phyloP scores from a whole-genome alignment of 2,888 invertebrate genomes.

The Amiota mariae region DNA sequence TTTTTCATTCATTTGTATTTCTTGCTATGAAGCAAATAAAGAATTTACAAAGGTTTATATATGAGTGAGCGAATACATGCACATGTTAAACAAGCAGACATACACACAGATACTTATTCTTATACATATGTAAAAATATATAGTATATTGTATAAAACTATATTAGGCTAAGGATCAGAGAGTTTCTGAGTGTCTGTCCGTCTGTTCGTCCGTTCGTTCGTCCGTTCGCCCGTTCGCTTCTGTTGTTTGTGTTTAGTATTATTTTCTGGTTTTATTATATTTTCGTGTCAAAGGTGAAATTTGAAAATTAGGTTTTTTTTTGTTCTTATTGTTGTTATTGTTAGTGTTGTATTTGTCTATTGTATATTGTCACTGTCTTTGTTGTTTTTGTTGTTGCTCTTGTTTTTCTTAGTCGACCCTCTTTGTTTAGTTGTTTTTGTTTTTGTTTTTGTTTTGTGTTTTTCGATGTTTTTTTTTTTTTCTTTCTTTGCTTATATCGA shows the following conservation, averaged over 20 bases:
- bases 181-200: too few relatives aligned
- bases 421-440: not conserved
- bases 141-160: too few relatives aligned
- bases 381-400: not conserved
- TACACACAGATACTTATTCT: too few relatives aligned
- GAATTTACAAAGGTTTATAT: conserved; percentile 7
- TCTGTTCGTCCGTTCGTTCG: too few relatives aligned
- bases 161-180: too few relatives aligned
- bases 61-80: too few relatives aligned
- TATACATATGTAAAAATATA: too few relatives aligned
- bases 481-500: not conserved
- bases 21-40: not conserved
- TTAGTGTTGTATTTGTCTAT: not conserved
- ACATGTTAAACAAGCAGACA: too few relatives aligned
- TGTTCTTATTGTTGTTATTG: not conserved
- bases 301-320: conserved; percentile 41
- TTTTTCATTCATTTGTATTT: not conserved
- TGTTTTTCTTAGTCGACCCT: not conserved
- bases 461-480: conserved; percentile 11
- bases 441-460: not conserved
- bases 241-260: conserved; percentile 33
- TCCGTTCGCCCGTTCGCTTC: too few relatives aligned
- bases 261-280: conserved; percentile 41
- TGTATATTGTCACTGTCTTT: not conserved
- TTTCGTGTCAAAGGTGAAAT: conserved; percentile 46